Conservation (phyloP, 2,113 vertebrate genomes). For the Pitta sordida region DNA sequence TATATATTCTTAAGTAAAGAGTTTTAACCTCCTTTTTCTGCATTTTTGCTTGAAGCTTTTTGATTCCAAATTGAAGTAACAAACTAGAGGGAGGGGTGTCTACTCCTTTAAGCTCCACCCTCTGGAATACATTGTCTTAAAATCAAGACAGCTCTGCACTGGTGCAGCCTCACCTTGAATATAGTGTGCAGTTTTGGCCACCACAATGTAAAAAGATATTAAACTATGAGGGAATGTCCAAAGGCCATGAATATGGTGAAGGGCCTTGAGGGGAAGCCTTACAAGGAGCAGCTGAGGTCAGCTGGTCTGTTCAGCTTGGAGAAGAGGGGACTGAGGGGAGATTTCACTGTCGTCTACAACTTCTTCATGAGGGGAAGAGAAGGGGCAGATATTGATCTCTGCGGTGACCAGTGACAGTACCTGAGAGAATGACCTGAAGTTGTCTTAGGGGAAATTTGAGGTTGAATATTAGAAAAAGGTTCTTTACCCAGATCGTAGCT, state of each 20-base stretch:
- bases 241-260: not conserved
- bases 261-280: not conserved
- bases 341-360: not conserved
- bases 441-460: not conserved
- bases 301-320: not conserved
- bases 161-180: not conserved
- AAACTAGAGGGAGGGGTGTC: no score
- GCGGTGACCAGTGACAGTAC: not conserved
- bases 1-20: no score
- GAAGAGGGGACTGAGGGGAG: not conserved
- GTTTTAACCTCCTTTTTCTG: no score
- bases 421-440: not conserved
- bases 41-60: no score
- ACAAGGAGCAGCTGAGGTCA: not conserved
- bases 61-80: no score
- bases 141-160: not conserved
- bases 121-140: no score
- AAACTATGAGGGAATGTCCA: not conserved
- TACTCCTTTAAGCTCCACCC: no score
- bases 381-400: not conserved
- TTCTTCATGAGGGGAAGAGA: not conserved
- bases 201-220: not conserved
- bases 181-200: not conserved
- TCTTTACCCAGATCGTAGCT: not conserved
- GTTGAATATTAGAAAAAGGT: not conserved